Evolutionary conservation across 2,113 vertebrate genomes (phyloP).

Genomic region (Gadus macrocephalus): DNA sequence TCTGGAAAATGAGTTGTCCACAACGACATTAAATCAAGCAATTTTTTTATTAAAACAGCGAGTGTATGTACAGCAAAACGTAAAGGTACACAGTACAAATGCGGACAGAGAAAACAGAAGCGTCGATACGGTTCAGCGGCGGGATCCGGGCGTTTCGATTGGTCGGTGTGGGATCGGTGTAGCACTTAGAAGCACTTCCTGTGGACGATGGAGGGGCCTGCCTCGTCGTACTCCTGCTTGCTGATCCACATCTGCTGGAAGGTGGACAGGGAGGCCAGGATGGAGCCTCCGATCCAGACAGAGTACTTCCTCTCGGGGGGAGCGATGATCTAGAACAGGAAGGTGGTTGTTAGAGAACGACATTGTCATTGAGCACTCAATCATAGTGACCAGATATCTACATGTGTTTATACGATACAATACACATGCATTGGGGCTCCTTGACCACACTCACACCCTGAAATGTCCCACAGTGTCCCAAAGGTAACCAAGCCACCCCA

Average conservation of each 20-base stretch:
- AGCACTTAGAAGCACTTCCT: constrained; percentile 92
- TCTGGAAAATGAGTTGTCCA: background rate
- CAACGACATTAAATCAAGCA: constrained; percentile 52
- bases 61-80: constrained; percentile 76
- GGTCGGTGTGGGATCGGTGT: constrained; percentile 24
- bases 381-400: too few relatives aligned
- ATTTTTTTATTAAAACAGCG: constrained; percentile 75
- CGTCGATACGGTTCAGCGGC: constrained; percentile 32
- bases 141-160: background rate
- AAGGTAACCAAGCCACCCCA: too few relatives aligned
- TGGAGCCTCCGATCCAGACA: constrained; percentile 98
- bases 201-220: constrained; percentile 97
- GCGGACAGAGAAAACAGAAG: constrained; percentile 32
- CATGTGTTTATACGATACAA: too few relatives aligned
- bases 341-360: background rate
- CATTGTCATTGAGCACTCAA: background rate
- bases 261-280: constrained; percentile 97
- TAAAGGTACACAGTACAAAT: constrained; percentile 62
- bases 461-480: too few relatives aligned
- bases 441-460: too few relatives aligned
- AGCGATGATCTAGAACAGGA: constrained; percentile 89
- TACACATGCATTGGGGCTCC: too few relatives aligned
- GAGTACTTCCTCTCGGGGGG: constrained; percentile 98
- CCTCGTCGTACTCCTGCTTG: constrained; percentile 98
- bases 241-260: constrained; percentile 99